Evolutionary conservation across 2,888 invertebrate genomes (phyloP), one percentile per base, ranked within the genome.

Genomic region (Meiosimyza platycephala): DNA sequence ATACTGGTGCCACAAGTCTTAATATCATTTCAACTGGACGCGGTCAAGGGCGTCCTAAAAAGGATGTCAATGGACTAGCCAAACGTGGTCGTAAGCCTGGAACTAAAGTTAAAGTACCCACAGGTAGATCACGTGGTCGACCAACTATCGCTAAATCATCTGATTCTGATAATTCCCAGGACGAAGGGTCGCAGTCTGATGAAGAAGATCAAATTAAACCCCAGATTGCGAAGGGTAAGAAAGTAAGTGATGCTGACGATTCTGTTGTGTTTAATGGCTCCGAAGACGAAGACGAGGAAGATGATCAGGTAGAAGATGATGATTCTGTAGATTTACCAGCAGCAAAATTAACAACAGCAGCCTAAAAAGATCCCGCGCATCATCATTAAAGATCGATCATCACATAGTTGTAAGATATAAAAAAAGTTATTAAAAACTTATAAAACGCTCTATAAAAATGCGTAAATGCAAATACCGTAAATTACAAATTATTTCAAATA

Each of bases 101-200:
- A 7, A 73, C 69, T 2, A 75, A 72, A 13, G 50, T 28, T 11
- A 69, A 50, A 22, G 2, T 28, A 52, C 77, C 82, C 66, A 77
- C 84, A 16, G 84, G 84, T 6, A 79, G 79, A 11, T 80, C 84
- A 0, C 83, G 84, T 16, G 84, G 84, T 22, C 83, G 84, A 0
- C 84, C 84, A 47, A 83, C 66, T 3, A 15, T 18, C 3, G 60
- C 52, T 13, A 67, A 67, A 40, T 7, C 59, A 11, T 50, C 28
- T 15, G 64, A 77, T 28, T 48, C 40, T 40, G 40, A 64, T 54
- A 63, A 70, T 15, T 70, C 70, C 5, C 70, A 74, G 48, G 68
- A 50, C 6, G 67, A 68, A 48, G 74, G 63, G 28, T 74, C 72
- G 40, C 72, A 75, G 11, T 73, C 73, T 28, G 74, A 74, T 13